phyloP scores from a whole-genome alignment of 2,888 invertebrate genomes.

The Ephialtes manifestator region DNA sequence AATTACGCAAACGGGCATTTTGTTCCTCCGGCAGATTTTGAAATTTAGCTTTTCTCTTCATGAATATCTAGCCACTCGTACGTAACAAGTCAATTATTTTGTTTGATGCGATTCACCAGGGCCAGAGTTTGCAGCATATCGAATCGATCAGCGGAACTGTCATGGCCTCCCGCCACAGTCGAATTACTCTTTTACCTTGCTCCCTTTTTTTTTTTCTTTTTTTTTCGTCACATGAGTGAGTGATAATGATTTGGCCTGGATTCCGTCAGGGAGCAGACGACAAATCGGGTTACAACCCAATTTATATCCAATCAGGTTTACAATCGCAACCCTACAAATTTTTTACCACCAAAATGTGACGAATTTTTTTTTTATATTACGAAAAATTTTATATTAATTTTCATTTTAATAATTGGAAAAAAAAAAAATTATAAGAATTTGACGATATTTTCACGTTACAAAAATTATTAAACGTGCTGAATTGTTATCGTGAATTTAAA shows the following conservation, averaged over 20 bases:
- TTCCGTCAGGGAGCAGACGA: neutral
- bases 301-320: slow-evolving; percentile 37
- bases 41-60: slow-evolving; percentile 6
- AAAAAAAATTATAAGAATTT: no score
- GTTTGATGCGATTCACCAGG: slow-evolving; percentile 49
- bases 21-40: neutral
- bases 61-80: neutral
- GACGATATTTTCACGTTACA: neutral
- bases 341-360: neutral
- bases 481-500: neutral
- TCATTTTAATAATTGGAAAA: neutral
- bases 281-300: slow-evolving; percentile 21
- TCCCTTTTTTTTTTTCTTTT: slow-evolving; percentile 45
- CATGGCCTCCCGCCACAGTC: slow-evolving; percentile 29
- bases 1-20: neutral
- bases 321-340: neutral
- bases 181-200: slow-evolving; percentile 42
- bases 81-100: slow-evolving; percentile 51
- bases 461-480: no score
- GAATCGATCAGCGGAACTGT: slow-evolving; percentile 60
- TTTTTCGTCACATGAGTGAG: slow-evolving; percentile 47
- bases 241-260: slow-evolving; percentile 62
- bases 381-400: neutral
- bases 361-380: neutral
- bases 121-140: slow-evolving; percentile 42